A percentile compares a stretch with the other conserved stretches of the same genome.
phyloP scores from a whole-genome alignment of 2,113 vertebrate genomes.

The Ceyx cyanopectus region DNA sequence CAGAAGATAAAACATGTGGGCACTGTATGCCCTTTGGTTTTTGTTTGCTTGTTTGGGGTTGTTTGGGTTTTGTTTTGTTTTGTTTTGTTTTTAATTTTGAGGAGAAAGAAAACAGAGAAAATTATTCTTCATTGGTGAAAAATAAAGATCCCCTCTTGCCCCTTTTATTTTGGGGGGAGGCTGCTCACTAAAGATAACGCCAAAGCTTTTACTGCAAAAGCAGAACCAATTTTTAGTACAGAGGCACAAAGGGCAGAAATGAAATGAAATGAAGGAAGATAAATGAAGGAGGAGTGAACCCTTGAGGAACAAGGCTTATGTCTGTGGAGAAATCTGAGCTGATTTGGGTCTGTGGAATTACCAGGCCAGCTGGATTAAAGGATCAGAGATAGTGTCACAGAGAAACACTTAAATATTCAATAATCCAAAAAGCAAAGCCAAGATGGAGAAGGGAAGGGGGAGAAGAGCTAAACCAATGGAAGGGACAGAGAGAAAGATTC shows the following conservation, averaged over 20 bases:
- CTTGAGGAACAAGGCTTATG: slow-evolving; percentile 64
- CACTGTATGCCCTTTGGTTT: neutral
- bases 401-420: slow-evolving; percentile 71
- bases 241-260: slow-evolving; percentile 54
- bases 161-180: slow-evolving; percentile 19
- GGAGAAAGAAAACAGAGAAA: neutral
- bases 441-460: neutral
- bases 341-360: slow-evolving; percentile 72
- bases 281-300: slow-evolving; percentile 46
- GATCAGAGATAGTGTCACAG: slow-evolving; percentile 72
- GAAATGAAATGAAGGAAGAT: slow-evolving; percentile 59
- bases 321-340: slow-evolving; percentile 69
- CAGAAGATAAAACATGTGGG: neutral
- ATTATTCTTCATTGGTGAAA: slow-evolving; percentile 5
- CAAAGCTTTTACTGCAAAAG: slow-evolving; percentile 47
- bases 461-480: neutral
- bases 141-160: slow-evolving; percentile 8
- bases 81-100: neutral
- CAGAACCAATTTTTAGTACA: slow-evolving; percentile 62
- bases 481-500: neutral
- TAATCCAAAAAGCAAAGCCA: slow-evolving; percentile 55
- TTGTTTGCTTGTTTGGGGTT: too few relatives aligned
- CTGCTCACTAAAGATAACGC: slow-evolving; percentile 17
- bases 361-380: slow-evolving; percentile 71
- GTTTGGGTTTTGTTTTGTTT: too few relatives aligned